A percentile compares a stretch with the other conserved stretches of the same genome.
phyloP scores from a whole-genome alignment of 2,888 invertebrate species.

The Baccha elongata region DNA sequence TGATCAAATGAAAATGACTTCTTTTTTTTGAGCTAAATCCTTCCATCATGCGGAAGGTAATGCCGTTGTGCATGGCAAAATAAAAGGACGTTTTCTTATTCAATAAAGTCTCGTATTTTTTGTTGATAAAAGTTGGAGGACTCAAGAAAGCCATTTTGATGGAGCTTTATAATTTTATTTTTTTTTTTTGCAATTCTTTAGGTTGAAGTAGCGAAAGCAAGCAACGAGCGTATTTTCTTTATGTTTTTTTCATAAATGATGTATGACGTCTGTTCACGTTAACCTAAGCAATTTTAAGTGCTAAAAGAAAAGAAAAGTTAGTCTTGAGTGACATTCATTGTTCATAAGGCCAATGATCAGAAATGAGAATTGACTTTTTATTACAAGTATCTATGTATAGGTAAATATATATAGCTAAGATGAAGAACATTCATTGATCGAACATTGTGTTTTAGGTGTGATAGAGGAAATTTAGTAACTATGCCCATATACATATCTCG shows the following conservation, averaged over 20 bases:
- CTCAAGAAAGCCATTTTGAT: background rate
- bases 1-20: constrained; percentile 19
- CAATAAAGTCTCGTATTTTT: background rate
- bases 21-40: constrained; percentile 2
- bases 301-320: no score
- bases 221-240: constrained; percentile 2
- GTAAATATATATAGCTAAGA: no score
- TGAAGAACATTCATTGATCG: no score
- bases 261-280: background rate
- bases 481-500: no score
- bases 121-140: constrained; percentile 6
- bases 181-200: background rate
- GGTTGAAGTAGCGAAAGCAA: background rate
- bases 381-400: no score
- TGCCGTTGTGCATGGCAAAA: constrained; percentile 1
- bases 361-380: no score
- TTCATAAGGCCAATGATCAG: no score
- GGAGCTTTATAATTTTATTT: constrained; percentile 6
- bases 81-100: background rate
- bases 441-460: no score
- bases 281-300: background rate
- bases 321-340: no score
- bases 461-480: no score
- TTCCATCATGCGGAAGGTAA: background rate
- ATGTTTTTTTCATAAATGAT: background rate